phyloP scores from a whole-genome alignment of 2,113 vertebrate species.

The Ahaetulla prasina region DNA sequence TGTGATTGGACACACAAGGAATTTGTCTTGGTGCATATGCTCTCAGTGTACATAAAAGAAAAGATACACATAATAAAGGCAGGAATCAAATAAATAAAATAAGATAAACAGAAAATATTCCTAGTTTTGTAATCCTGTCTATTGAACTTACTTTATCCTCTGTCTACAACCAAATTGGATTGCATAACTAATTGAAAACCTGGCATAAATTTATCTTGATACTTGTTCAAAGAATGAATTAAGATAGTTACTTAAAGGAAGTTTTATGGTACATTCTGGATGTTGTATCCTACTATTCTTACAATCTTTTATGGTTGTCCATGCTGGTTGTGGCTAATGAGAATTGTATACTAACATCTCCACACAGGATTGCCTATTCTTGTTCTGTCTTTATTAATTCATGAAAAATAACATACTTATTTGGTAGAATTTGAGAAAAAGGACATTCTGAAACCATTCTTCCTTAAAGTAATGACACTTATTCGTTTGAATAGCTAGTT shows the following conservation, averaged over 20 bases:
- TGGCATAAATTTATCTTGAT: neutral
- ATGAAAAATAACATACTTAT: neutral
- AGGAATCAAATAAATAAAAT: no score
- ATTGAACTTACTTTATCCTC: neutral
- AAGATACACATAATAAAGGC: no score
- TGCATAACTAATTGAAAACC: neutral
- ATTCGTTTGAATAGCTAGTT: neutral
- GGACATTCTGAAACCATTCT: neutral
- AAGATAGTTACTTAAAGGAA: neutral
- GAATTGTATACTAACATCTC: neutral
- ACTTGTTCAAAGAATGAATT: neutral
- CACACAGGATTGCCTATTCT: neutral
- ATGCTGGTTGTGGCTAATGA: neutral
- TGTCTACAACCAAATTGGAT: neutral
- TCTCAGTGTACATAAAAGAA: no score
- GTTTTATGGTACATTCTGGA: neutral
- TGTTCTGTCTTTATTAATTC: neutral
- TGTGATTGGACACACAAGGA: no score
- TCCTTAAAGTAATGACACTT: neutral
- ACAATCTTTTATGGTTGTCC: neutral
- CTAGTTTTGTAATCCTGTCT: neutral
- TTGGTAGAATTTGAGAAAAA: neutral
- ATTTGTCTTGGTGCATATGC: no score
- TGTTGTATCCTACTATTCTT: neutral
- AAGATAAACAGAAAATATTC: neutral